phyloP scores from a whole-genome alignment of 2,113 vertebrate genomes.

The Otus sunia region DNA sequence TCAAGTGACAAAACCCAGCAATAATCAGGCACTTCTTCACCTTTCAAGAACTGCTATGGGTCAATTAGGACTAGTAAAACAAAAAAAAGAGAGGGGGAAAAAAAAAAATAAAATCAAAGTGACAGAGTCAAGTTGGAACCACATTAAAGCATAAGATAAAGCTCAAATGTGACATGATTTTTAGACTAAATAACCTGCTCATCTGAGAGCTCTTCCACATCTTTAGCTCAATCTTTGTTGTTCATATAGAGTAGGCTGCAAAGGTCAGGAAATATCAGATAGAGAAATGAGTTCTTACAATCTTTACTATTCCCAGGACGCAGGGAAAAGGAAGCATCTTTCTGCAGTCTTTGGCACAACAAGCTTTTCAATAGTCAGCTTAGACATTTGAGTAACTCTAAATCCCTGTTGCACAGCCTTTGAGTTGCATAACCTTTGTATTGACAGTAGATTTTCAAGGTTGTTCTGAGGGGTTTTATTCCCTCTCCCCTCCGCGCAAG shows the following conservation, averaged over 20 bases:
- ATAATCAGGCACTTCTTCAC: background rate
- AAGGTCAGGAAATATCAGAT: slow-evolving; percentile 38
- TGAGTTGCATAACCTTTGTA: background rate
- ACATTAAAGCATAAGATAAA: background rate
- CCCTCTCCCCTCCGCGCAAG: background rate
- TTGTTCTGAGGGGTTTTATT: background rate
- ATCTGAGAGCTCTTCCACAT: background rate
- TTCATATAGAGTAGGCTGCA: background rate
- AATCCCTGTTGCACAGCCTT: background rate
- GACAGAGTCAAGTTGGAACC: background rate
- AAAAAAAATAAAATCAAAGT: background rate
- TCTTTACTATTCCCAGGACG: background rate
- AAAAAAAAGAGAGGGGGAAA: background rate
- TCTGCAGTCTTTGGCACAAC: background rate
- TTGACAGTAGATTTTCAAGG: background rate
- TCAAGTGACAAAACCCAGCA: background rate
- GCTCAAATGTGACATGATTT: background rate
- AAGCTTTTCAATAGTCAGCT: background rate
- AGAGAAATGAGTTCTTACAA: slow-evolving; percentile 4
- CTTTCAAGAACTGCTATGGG: background rate
- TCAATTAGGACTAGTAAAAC: background rate
- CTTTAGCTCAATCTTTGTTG: slow-evolving; percentile 1
- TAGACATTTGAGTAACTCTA: background rate
- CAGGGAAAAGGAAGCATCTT: background rate
- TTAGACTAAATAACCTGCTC: background rate